Base-by-base conservation (phyloP, 2,888 invertebrate species). In the Achlya flavicornis region DNA sequence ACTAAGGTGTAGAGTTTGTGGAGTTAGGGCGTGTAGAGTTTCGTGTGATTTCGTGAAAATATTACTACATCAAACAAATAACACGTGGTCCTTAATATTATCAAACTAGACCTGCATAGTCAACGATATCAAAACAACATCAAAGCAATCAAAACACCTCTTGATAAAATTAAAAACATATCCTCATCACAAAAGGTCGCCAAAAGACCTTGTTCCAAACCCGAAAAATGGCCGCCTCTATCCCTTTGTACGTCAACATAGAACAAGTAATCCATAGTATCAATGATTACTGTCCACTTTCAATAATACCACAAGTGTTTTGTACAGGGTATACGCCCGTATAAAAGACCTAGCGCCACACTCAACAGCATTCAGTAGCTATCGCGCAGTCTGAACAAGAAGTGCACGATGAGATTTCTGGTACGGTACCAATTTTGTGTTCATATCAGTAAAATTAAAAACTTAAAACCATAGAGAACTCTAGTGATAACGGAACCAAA, bases 321-420 rank as follows among this genome's bases (percentile, higher is more conserved):
- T 73, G 76, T 72, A 70, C 75, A 74, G 74, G 79, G 76, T 76
- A 77, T 77, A 77, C 70, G 71, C 71, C 64, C 74, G 83, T 93
- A 93, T 93, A 93, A 88, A 93, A 92, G 90, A 80, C 77, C 80
- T 71, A 72, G 74, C 74, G 70, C 69, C 65, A 73, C 70, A 71
- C 73, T 72, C 69, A 63, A 84, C 72, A 87, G 84, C 73, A 93
- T 92, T 93, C 93, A 93, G 93, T 93, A 93, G 93, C 93, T 91
- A 84, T 85, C 90, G 87, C 82, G 93, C 88, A 93, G 93, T 93
- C 93, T 85, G 81, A 85, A 79, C 77, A 81, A 87, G 93, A 93
- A 93, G 92, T 93, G 88, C 93, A 93, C 81, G 89, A 93, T 93
- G 93, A 93, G 92, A 93, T 93, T 93, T 57, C 62, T 62, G 62